Base-by-base conservation (phyloP, 2,797 vertebrate species). In the Champsocephalus gunnari region DNA sequence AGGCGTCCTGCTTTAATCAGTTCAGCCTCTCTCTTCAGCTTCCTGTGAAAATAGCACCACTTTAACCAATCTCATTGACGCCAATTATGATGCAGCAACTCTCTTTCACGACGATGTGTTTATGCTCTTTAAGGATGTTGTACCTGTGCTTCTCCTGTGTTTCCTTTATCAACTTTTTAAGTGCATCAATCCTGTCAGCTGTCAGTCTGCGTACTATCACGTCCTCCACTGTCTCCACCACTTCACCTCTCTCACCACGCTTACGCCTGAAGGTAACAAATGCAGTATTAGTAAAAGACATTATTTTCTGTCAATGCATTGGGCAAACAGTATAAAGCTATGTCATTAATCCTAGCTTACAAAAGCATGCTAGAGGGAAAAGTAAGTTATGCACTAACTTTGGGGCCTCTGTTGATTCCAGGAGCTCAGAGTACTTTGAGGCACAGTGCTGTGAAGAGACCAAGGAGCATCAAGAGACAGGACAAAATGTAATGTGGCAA, bases 91-190 rank as follows among this genome's bases (percentile, higher is more conserved):
- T 16, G 2, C 12, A 32, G 24, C 17, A 0, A 2, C 2, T n/a
- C 72, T 16, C 13, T 64, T 59, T 64, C 14, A 47, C 19, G 16
- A 12, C 3, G 9, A 41, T 8, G 24, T 44, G 41, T 38, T 50
- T 17, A 11, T 13, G 17, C 21, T 24, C 9, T 51, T 69, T n/a
- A 43, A 57, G 19, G 38, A 8, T 14, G 38, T n/a, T 28, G 2
- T 77, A 99, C 98, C 97, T 97, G 83, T 99, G 98, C 84, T 96
- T 97, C 84, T 99, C 98, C 84, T 98, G 97, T 9, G 97, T 98
- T 79, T 98, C 97, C 90, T 96, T 98, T 84, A 99, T 98, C 12
- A 97, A 75, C 88, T 95, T 97, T 80, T 98, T 99, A 16, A 99
- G 79, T 69, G 98, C 97, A 56, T 99, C 97, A 41, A 99, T 96